Base-by-base conservation (phyloP, 2,888 invertebrate genomes). In the Amiota minor region DNA sequence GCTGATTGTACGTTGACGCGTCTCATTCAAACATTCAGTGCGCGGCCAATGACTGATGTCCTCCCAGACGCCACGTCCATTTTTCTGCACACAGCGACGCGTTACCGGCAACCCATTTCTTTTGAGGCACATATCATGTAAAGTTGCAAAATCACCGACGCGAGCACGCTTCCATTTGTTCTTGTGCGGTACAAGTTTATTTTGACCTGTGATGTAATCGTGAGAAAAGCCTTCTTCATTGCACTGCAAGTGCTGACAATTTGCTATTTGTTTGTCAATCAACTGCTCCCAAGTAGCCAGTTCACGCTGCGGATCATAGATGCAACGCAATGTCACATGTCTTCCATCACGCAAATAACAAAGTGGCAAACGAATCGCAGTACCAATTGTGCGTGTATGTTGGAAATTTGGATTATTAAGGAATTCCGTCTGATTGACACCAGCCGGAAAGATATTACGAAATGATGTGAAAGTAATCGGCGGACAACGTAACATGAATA, bases 71-170 rank as follows among this genome's bases (percentile, higher is more conserved):
- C 81, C 80, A 49, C 91, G 91, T 1, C 91, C 81, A 79, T 91
- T 92, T 72, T 91, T 89, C n/a, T 93, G 92, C 9, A 80, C 74
- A 79, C 94, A 94, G 61, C 88, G 88, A 78, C 93, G 89, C 35
- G 90, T 91, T 10, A 93, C 91, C 1, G 93, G 93, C 71, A 93
- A 85, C 1, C 92, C 92, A 80, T 92, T 91, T 6, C 86, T 83
- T 83, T 91, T 91, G 49, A 93, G 86, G 78, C 94, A 94, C 0
- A 88, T 74, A 55, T 88, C 80, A 0, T 78, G 79, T 45, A 83
- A 70, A 8, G 91, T 90, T 1, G 91, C 90, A 64, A 90, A 90
- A 61, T 90, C 89, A 0, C 91, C 92, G 55, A 92, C 89, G 67
- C 73, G 74, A 6, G 86, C 83, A 62, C 74, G 69, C 9, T 73